A percentile compares a stretch with the other conserved stretches of the same genome.
phyloP scores from a whole-genome alignment of 2,797 vertebrate genomes.

The Streptopelia turtur region DNA sequence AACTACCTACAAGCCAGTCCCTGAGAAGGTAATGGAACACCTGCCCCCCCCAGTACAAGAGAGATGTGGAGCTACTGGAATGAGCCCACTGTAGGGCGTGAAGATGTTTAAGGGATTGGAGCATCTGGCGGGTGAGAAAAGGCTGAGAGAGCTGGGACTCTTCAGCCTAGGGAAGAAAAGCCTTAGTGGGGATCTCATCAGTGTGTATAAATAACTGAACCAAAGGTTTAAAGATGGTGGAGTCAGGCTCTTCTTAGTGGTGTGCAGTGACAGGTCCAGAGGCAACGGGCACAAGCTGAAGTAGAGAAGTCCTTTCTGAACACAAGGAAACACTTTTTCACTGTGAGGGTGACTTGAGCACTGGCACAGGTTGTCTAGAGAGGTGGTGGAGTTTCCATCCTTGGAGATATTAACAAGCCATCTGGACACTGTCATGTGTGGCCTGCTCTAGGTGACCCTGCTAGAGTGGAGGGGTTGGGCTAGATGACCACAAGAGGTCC shows the following conservation, averaged over 20 bases:
- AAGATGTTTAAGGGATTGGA: background rate
- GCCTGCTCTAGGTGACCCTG: background rate
- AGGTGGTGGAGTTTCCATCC: background rate
- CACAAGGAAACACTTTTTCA: background rate
- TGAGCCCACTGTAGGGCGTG: accelerated
- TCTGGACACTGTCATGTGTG: background rate
- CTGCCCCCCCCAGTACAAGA: background rate
- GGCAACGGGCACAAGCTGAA: background rate
- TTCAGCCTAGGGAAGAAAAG: background rate
- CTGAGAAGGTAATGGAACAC: background rate
- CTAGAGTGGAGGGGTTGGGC: background rate
- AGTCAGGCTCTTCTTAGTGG: background rate
- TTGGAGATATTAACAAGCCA: background rate
- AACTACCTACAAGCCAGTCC: background rate
- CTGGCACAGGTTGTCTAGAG: background rate
- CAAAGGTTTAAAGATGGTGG: background rate
- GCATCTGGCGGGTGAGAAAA: background rate
- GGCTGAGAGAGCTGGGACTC: background rate
- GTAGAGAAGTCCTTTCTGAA: background rate
- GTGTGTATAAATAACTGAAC: background rate
- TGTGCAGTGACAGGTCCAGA: background rate
- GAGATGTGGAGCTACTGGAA: background rate
- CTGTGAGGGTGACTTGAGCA: background rate
- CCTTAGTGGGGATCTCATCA: background rate
- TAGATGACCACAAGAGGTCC: background rate